Conservation (phyloP, 2,888 invertebrate species). For the Orthosia cruda region DNA sequence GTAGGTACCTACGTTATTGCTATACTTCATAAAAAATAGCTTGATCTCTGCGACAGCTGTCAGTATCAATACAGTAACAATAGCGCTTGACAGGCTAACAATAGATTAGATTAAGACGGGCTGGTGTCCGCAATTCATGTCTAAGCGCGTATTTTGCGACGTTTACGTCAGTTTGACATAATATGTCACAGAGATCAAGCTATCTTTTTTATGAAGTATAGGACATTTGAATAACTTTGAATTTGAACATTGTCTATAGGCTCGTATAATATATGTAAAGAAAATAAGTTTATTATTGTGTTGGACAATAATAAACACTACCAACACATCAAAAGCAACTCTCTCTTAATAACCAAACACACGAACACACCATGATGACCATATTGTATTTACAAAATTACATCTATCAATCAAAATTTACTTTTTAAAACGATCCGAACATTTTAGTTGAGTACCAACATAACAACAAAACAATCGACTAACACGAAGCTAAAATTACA, state of each 20-base stretch:
- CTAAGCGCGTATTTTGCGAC: too few species aligned
- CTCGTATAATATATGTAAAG: neutral
- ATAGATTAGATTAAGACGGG: too few species aligned
- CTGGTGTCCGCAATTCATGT: too few species aligned
- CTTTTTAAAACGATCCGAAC: constrained; percentile 65
- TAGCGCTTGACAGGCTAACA: too few species aligned
- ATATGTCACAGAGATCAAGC: too few species aligned
- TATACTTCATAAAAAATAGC: too few species aligned
- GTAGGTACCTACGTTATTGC: neutral
- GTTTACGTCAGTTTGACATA: too few species aligned
- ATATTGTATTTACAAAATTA: constrained; percentile 62
- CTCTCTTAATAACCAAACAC: constrained; percentile 41
- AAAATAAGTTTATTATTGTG: neutral
- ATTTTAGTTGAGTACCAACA: constrained; percentile 59
- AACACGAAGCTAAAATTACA: constrained; percentile 79
- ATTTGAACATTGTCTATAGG: neutral
- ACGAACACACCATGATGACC: constrained; percentile 27
- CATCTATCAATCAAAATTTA: constrained; percentile 74
- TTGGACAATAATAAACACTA: neutral
- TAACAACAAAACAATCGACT: constrained; percentile 66
- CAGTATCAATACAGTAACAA: too few species aligned
- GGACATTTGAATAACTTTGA: neutral
- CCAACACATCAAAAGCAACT: constrained; percentile 10
- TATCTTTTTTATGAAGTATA: too few species aligned
- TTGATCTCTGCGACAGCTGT: too few species aligned